These are phyloP conservation scores for Austrolebias charrua DNA, from an alignment of 2,797 vertebrate genomes.

Conservation along the genomic window DNA sequence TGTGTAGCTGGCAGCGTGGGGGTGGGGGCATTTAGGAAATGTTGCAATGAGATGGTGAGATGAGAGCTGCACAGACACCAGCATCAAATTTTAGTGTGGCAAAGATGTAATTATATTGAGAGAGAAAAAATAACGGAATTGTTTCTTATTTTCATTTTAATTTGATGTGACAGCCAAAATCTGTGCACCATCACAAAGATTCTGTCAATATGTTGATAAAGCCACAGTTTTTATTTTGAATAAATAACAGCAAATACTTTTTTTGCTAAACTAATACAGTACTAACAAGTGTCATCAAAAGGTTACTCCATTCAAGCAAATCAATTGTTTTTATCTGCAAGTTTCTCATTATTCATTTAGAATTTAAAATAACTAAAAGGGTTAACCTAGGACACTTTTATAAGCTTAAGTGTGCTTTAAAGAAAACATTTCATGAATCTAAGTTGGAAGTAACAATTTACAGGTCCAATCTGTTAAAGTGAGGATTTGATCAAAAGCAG, in stretches of 20 bases:
- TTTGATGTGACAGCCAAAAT: conserved; percentile 23
- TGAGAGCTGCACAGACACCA: conserved; percentile 15
- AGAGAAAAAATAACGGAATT: conserved; percentile 8
- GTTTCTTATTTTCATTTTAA: conserved; percentile 23
- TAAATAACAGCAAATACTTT: conserved; percentile 13
- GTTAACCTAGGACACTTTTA: no score
- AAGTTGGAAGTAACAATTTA: background rate
- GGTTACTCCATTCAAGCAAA: conserved; percentile 7
- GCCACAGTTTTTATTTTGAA: conserved; percentile 10
- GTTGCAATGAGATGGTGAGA: conserved; percentile 9
- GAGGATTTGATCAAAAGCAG: no score
- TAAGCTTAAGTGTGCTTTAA: background rate
- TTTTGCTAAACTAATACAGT: background rate
- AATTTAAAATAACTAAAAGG: conserved; percentile 17
- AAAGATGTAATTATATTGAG: conserved; percentile 28
- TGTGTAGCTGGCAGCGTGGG: background rate
- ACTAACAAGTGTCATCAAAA: background rate
- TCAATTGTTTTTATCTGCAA: conserved; percentile 2
- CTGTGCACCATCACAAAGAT: conserved; percentile 2
- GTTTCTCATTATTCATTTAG: background rate
- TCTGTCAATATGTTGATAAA: conserved; percentile 2
- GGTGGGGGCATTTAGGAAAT: background rate
- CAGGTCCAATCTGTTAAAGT: no score
- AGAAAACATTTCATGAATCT: background rate
- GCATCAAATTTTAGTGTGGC: conserved; percentile 37